These are phyloP conservation scores for Anarsia innoxiella DNA, from an alignment of 2,888 invertebrate species.

Conservation along the genomic window DNA sequence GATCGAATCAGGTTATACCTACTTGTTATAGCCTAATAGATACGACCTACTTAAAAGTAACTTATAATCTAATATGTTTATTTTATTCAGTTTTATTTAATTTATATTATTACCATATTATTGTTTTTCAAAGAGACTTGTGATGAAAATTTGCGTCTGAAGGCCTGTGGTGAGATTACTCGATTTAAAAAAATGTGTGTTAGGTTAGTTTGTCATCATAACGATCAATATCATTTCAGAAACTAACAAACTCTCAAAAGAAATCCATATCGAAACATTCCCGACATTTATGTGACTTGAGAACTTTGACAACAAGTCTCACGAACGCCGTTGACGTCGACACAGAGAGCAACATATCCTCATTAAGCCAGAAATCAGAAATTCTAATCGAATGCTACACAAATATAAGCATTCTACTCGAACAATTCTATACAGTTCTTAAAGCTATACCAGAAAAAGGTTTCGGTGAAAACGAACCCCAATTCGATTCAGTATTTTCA, in stretches of 20 bases:
- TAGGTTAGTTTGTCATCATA: too few relatives aligned
- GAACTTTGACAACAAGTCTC: constrained; percentile 59
- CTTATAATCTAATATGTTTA: too few relatives aligned
- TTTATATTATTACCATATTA: background rate
- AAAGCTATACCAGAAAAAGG: constrained; percentile 62
- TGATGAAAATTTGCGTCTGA: too few relatives aligned
- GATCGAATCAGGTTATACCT: too few relatives aligned
- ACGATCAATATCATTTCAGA: too few relatives aligned
- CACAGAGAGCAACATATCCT: constrained; percentile 37
- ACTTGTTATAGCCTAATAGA: too few relatives aligned
- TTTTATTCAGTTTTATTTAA: too few relatives aligned
- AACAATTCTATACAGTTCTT: constrained; percentile 81
- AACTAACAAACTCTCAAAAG: constrained; percentile 80
- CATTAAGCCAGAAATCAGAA: constrained; percentile 45
- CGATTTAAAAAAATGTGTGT: too few relatives aligned
- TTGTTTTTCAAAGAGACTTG: too few relatives aligned
- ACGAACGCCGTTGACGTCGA: constrained; percentile 49
- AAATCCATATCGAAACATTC: constrained; percentile 74
- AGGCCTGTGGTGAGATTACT: too few relatives aligned
- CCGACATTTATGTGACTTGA: constrained; percentile 72
- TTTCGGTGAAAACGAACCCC: constrained; percentile 35
- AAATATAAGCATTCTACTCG: constrained; percentile 71
- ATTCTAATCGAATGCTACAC: constrained; percentile 66
- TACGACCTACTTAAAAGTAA: too few relatives aligned
- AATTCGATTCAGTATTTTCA: constrained; percentile 52